Conservation (phyloP, 2,797 vertebrate species). For the Micropoecilia bifurca region DNA sequence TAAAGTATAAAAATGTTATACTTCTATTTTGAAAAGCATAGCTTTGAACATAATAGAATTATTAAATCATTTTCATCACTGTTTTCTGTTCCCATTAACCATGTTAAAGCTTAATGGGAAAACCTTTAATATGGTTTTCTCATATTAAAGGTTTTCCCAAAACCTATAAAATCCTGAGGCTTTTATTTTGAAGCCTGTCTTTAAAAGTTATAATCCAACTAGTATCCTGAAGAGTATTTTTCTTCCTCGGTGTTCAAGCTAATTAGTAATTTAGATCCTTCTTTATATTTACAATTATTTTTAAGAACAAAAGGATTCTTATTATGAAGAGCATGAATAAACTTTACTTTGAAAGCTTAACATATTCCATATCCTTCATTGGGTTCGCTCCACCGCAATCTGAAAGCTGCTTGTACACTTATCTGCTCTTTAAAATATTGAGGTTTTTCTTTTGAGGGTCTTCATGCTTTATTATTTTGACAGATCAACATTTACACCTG, state of each 20-base stretch:
- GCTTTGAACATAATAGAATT: background rate
- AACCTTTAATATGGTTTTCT: too few relatives aligned
- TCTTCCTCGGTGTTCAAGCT: background rate
- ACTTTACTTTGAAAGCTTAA: background rate
- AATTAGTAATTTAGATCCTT: background rate
- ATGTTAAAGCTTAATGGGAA: background rate
- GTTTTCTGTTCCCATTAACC: background rate
- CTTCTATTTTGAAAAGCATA: slow-evolving; percentile 4
- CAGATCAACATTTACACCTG: background rate
- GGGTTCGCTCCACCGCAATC: background rate
- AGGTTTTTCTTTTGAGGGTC: background rate
- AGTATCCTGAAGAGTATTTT: background rate
- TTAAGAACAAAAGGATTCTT: background rate
- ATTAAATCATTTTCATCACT: background rate
- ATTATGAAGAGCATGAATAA: background rate
- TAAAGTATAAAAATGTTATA: background rate
- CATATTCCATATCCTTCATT: background rate
- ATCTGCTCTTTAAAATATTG: background rate
- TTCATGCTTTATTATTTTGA: background rate
- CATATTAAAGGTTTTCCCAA: too few relatives aligned
- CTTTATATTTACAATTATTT: background rate
- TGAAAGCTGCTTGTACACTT: background rate
- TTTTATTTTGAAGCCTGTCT: background rate
- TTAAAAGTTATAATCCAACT: background rate
- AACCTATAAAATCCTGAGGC: background rate